These are phyloP conservation scores for Hemistola chrysoprasaria DNA, from an alignment of 2,888 invertebrate genomes.

Conservation along the genomic window DNA sequence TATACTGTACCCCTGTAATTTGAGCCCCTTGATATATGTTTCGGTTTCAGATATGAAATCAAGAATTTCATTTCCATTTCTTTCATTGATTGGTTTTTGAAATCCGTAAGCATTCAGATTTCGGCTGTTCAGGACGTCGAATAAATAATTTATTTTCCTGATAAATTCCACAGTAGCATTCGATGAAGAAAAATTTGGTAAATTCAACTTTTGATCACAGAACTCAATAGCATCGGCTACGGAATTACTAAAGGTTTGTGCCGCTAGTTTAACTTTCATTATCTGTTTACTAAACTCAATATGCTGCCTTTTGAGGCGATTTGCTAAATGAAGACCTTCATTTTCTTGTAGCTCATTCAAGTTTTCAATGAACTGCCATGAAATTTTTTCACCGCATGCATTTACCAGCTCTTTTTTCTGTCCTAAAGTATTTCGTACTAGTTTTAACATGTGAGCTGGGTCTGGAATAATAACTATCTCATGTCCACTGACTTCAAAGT, in stretches of 20 bases:
- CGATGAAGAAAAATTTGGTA: constrained; percentile 14
- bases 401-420: constrained; percentile 6
- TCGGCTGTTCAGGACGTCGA: constrained; percentile 24
- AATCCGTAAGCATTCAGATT: constrained; percentile 22
- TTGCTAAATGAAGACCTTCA: constrained; percentile 3
- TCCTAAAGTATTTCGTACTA: constrained; percentile 24
- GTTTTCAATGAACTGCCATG: too few species aligned
- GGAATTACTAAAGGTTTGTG: constrained; percentile 16
- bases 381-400: too few species aligned
- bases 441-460: constrained; percentile 23
- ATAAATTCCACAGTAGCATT: constrained; percentile 18
- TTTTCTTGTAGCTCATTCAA: background rate
- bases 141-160: constrained; percentile 6
- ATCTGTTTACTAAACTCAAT: constrained; percentile 16
- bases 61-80: constrained; percentile 17
- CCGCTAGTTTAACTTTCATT: constrained; percentile 19
- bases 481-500: too few species aligned
- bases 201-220: constrained; percentile 9
- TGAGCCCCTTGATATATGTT: too few species aligned
- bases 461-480: constrained; percentile 11
- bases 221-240: constrained; percentile 18
- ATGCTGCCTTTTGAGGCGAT: constrained; percentile 11
- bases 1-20: background rate
- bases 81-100: constrained; percentile 24
- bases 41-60: too few species aligned